Conservation (phyloP, 2,113 vertebrate species). For the Delphinapterus leucas region DNA sequence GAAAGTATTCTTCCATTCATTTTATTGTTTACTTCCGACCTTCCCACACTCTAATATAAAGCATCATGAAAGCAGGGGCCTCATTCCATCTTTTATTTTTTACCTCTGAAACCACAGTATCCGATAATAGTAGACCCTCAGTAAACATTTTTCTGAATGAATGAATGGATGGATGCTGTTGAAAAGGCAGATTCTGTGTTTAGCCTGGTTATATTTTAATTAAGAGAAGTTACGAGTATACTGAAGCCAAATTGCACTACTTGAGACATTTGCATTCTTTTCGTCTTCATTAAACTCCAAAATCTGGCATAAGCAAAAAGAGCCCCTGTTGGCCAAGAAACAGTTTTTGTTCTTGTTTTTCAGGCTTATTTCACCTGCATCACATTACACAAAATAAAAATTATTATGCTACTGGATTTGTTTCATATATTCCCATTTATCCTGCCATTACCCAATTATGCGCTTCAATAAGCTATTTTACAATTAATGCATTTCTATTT, state of each 20-base stretch:
- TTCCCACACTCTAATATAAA: background rate
- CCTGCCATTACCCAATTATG: slow-evolving; percentile 28
- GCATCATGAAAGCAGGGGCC: background rate
- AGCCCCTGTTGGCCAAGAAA: background rate
- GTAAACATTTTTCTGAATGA: slow-evolving; percentile 13
- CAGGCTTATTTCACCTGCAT: slow-evolving; percentile 26
- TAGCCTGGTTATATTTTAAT: background rate
- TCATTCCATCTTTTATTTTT: background rate
- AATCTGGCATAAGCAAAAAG: background rate
- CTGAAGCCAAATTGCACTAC: background rate
- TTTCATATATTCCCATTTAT: background rate
- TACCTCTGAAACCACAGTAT: background rate
- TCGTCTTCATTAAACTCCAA: slow-evolving; percentile 19
- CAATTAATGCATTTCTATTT: background rate
- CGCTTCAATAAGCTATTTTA: background rate
- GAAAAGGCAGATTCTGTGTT: background rate
- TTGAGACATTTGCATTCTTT: slow-evolving; percentile 14
- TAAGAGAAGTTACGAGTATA: background rate
- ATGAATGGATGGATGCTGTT: background rate
- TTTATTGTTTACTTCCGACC: background rate
- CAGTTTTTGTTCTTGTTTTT: background rate
- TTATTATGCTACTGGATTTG: background rate
- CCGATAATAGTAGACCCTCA: background rate
- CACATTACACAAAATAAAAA: background rate
- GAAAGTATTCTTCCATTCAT: background rate